Evolutionary conservation across 1,140 invertebrate species (phyloP).

Genomic region (Drosophila lacteicornis): DNA sequence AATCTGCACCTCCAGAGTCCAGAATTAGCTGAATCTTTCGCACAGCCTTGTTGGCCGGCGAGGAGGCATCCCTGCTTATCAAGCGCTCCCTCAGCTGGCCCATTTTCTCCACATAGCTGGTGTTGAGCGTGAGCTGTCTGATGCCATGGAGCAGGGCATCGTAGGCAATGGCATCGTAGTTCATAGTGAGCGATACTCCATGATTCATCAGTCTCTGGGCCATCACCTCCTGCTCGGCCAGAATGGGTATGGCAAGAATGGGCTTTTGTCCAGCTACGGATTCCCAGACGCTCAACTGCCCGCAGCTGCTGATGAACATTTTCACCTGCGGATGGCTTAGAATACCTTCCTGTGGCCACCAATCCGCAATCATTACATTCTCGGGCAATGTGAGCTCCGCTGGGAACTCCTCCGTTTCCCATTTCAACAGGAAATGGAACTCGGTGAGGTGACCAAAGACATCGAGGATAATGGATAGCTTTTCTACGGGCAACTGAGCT

Average conservation of each 20-base stretch:
- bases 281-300: constrained; percentile 87
- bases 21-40: constrained; percentile 87
- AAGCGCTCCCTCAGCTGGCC: constrained; percentile 83
- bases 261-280: constrained; percentile 87
- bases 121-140: constrained; percentile 69
- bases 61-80: constrained; percentile 26
- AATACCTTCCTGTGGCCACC: constrained; percentile 90
- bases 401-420: constrained; percentile 86
- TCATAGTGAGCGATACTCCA: constrained; percentile 60
- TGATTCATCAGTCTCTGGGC: constrained; percentile 79
- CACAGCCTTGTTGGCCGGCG: constrained; percentile 83
- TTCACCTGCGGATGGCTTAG: constrained; percentile 86
- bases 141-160: constrained; percentile 68
- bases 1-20: constrained; percentile 84
- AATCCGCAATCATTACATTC: constrained; percentile 88
- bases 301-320: constrained; percentile 89
- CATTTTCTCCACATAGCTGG: constrained; percentile 64
- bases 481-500: constrained; percentile 86
- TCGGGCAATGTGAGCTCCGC: constrained; percentile 82
- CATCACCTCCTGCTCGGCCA: constrained; percentile 87
- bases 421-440: constrained; percentile 88
- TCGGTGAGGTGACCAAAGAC: constrained; percentile 87
- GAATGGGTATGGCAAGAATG: constrained; percentile 87
- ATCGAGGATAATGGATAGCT: constrained; percentile 84
- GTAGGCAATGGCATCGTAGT: constrained; percentile 65